Percentiles rank a stretch among this genome's conserved stretches.
These are phyloP conservation scores for Hirtodrosophila histrioides DNA, from an alignment of 2,888 invertebrate genomes.

Conservation along the genomic window DNA sequence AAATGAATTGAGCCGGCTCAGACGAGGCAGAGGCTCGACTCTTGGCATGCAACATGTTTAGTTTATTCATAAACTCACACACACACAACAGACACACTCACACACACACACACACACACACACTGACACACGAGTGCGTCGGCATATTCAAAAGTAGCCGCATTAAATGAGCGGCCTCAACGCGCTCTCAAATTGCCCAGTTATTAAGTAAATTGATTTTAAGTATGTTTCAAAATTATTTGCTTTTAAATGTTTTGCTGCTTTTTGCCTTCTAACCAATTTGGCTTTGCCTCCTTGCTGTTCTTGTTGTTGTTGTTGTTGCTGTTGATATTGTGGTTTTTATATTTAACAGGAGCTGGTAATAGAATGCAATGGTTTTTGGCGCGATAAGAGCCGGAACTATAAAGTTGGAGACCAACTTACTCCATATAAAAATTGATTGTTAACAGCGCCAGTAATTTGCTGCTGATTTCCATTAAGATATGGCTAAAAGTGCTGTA, in stretches of 20 bases:
- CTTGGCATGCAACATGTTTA: conserved; percentile 77
- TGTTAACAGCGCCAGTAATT: conserved; percentile 69
- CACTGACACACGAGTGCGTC: conserved; percentile 49
- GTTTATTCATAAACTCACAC: conserved; percentile 60
- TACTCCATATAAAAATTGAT: conserved; percentile 57
- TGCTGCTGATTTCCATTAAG: conserved; percentile 63
- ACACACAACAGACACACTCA: conserved; percentile 16
- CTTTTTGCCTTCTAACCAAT: conserved; percentile 28
- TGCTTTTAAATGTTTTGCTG: conserved; percentile 77
- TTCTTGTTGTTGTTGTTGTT: conserved; percentile 7
- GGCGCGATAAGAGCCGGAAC: conserved; percentile 45
- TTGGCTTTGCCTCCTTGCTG: conserved; percentile 1
- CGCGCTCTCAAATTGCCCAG: conserved; percentile 83
- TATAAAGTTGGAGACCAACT: conserved; percentile 24
- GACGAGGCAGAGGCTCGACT: conserved; percentile 53
- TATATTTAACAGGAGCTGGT: conserved; percentile 3
- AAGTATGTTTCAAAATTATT: conserved; percentile 83
- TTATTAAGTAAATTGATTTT: conserved; percentile 85
- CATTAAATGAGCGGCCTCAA: conserved; percentile 71
- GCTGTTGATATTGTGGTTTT: conserved; percentile 26
- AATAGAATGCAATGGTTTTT: conserved; percentile 11
- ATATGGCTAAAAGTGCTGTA: conserved; percentile 43
- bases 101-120: conserved; percentile 2
- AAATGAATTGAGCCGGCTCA: conserved; percentile 70
- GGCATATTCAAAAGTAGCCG: conserved; percentile 62